Conservation (phyloP, 2,797 vertebrate species). For the Naso thynnoides region DNA sequence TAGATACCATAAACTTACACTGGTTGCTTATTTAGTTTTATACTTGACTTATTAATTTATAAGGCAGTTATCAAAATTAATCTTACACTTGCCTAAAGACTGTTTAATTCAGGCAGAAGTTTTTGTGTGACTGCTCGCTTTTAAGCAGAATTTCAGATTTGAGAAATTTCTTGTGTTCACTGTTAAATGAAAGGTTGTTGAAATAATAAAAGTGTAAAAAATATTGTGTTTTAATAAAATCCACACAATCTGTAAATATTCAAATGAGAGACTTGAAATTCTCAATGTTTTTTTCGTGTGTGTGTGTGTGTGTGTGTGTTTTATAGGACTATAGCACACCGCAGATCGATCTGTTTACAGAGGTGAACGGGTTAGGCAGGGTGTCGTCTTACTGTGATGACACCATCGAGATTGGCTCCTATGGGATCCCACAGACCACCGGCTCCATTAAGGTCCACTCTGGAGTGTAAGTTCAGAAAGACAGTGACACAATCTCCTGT, state of each 20-base stretch:
- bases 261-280: not conserved
- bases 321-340: constrained; percentile 92
- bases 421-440: constrained; percentile 89
- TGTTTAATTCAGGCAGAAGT: not conserved
- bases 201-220: not conserved
- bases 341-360: constrained; percentile 92
- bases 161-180: not conserved
- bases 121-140: not conserved
- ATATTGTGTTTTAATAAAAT: not conserved
- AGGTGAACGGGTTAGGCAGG: constrained; percentile 90
- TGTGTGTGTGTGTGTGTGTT: too few relatives aligned
- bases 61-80: not conserved
- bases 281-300: not conserved
- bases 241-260: not conserved
- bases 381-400: constrained; percentile 90
- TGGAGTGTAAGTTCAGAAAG: constrained; percentile 90
- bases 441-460: constrained; percentile 94
- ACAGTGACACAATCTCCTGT: not conserved
- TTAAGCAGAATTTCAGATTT: not conserved
- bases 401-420: constrained; percentile 87
- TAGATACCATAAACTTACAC: not conserved
- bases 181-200: not conserved
- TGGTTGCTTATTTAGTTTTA: not conserved
- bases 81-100: not conserved
- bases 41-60: not conserved